Evolutionary conservation across 2,797 vertebrate species (phyloP).

Genomic region (Macroramphosus scolopax): DNA sequence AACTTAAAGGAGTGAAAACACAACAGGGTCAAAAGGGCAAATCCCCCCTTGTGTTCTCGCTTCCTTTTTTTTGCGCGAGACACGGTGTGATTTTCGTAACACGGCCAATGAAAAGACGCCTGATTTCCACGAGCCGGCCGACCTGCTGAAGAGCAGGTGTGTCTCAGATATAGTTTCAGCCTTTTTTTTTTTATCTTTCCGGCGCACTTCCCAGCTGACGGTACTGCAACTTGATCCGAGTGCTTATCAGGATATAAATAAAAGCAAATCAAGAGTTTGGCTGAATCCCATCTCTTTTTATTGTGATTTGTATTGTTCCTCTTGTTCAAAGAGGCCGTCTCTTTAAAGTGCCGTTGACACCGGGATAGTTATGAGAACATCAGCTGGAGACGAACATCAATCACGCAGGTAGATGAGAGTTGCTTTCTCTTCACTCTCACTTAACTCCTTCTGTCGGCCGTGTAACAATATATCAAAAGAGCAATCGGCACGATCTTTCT

Average conservation of each 20-base stretch:
- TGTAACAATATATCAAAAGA: conserved; percentile 57
- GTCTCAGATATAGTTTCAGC: conserved; percentile 76
- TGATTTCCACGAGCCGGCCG: conserved; percentile 72
- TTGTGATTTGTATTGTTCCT: conserved; percentile 7
- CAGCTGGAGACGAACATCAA: conserved; percentile 25
- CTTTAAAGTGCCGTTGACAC: not conserved
- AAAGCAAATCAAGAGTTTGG: conserved; percentile 35
- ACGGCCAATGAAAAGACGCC: conserved; percentile 66
- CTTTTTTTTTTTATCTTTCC: conserved; percentile 23
- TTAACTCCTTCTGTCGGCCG: conserved; percentile 52
- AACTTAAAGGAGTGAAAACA: conserved; percentile 50
- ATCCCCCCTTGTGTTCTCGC: conserved; percentile 67
- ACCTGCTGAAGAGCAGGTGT: conserved; percentile 79
- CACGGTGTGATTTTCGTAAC: conserved; percentile 63
- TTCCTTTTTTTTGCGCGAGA: conserved; percentile 52
- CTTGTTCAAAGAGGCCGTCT: conserved; percentile 7
- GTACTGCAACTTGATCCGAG: conserved; percentile 37
- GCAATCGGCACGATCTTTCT: conserved; percentile 55
- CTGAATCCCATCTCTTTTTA: conserved; percentile 7
- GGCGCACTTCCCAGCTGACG: conserved; percentile 56
- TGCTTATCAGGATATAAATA: conserved; percentile 46
- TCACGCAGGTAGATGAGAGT: conserved; percentile 23
- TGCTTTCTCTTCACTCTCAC: conserved; percentile 28
- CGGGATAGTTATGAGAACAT: conserved; percentile 12
- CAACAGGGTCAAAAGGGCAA: conserved; percentile 68